Percentiles rank a stretch among this genome's conserved stretches.
Evolutionary conservation across 2,113 vertebrate species (phyloP).

Genomic region (Cyrtonyx montezumae): DNA sequence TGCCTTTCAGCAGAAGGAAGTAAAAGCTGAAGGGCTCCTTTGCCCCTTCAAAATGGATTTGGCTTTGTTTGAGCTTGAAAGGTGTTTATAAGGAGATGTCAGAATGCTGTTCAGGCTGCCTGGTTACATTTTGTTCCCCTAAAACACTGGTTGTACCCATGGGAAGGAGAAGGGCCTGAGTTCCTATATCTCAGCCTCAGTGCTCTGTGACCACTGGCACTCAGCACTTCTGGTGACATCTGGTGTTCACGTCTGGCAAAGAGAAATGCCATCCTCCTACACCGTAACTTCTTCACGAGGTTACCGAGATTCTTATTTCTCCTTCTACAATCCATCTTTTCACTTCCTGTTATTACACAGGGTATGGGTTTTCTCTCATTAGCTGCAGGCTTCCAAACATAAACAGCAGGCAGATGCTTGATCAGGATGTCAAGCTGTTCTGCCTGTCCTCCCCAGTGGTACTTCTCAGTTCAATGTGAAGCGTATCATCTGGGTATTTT

Average conservation of each 20-base stretch:
- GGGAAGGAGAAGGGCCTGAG: neutral
- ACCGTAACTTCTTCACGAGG: accelerated
- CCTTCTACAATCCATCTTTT: neutral
- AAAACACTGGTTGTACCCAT: neutral
- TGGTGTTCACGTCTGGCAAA: neutral
- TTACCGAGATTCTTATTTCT: neutral
- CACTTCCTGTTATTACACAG: neutral
- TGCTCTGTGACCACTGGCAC: neutral
- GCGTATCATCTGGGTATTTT: neutral
- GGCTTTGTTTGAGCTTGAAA: neutral
- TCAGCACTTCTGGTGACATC: neutral
- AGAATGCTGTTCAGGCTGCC: neutral
- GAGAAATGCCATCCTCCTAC: neutral
- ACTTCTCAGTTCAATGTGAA: accelerated
- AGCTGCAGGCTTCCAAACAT: neutral
- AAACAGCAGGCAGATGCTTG: neutral
- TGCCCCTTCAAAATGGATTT: neutral
- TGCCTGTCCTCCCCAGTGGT: accelerated
- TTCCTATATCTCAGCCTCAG: neutral
- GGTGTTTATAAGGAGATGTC: neutral
- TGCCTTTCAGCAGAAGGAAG: neutral
- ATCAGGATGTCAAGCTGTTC: neutral
- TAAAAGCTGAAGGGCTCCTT: neutral
- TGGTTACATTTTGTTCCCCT: neutral
- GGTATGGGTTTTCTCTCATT: neutral